Conservation (phyloP, 2,888 invertebrate species). For the Drosophila anomelani region DNA sequence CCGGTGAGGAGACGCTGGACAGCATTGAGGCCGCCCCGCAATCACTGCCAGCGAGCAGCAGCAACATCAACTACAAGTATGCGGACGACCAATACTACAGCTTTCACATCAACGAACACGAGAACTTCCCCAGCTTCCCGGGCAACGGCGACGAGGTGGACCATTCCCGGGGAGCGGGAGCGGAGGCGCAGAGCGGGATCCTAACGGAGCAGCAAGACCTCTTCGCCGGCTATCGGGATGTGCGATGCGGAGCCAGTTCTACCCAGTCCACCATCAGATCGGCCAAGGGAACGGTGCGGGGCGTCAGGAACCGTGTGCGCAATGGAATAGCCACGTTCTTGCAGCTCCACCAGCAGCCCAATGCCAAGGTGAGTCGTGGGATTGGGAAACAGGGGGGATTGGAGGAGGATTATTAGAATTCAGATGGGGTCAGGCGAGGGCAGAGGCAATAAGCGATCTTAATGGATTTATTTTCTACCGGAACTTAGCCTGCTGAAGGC, state of each 20-base stretch:
- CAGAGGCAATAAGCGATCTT: background rate
- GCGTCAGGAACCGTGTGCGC: slow-evolving; percentile 96
- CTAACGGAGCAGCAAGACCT: slow-evolving; percentile 86
- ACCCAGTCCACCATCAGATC: slow-evolving; percentile 93
- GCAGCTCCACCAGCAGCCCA: slow-evolving; percentile 90
- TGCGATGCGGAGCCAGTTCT: slow-evolving; percentile 85
- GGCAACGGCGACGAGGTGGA: slow-evolving; percentile 40
- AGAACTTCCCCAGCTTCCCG: slow-evolving; percentile 79
- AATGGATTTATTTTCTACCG: background rate
- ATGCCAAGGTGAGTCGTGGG: slow-evolving; percentile 89
- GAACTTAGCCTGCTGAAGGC: no score
- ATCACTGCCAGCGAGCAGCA: slow-evolving; percentile 33
- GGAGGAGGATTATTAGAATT: background rate
- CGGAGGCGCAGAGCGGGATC: slow-evolving; percentile 7
- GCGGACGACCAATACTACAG: slow-evolving; percentile 93
- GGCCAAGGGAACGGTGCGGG: slow-evolving; percentile 96
- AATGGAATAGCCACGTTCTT: slow-evolving; percentile 97
- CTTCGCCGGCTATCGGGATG: slow-evolving; percentile 93
- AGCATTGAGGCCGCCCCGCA: slow-evolving; percentile 44
- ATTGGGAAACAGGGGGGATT: background rate
- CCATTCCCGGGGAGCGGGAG: background rate
- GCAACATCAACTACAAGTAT: slow-evolving; percentile 84
- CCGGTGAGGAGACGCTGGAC: slow-evolving; percentile 61
- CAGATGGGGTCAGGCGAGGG: slow-evolving; percentile 3
- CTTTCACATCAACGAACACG: slow-evolving; percentile 92